A percentile compares a stretch with the other conserved stretches of the same genome.
These are phyloP conservation scores for Sapajus apella DNA, from an alignment of 2,113 vertebrate genomes.

Conservation along the genomic window DNA sequence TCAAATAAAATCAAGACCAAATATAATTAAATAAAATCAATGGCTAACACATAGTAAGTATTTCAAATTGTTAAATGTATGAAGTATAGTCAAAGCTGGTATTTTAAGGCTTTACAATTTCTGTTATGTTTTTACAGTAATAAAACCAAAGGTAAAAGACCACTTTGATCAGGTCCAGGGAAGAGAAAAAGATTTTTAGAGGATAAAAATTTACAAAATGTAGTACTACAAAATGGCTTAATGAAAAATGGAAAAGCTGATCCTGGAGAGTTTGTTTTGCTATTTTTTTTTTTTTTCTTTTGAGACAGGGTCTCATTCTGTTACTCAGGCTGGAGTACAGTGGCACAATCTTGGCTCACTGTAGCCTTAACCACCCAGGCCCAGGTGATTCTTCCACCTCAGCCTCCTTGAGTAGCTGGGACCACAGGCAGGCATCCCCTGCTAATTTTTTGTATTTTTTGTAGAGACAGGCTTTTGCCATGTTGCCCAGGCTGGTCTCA, in stretches of 20 bases:
- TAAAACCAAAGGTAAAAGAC: constrained; percentile 3
- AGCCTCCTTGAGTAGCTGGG: too few species aligned
- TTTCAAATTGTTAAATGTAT: constrained; percentile 21
- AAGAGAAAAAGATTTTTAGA: neutral
- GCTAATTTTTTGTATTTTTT: too few species aligned
- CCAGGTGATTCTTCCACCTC: too few species aligned
- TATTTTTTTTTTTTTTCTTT: neutral
- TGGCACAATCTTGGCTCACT: too few species aligned
- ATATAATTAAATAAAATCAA: neutral
- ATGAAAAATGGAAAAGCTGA: neutral
- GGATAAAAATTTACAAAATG: neutral
- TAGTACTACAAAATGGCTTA: neutral
- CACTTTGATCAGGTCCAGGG: neutral
- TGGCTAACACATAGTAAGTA: neutral
- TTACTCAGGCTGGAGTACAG: too few species aligned
- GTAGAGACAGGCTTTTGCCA: too few species aligned
- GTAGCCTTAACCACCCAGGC: too few species aligned
- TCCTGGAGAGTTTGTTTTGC: neutral
- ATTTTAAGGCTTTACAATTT: constrained; percentile 19
- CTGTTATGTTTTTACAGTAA: neutral
- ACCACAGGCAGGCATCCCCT: too few species aligned
- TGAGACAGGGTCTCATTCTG: too few species aligned
- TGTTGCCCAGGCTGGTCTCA: too few species aligned
- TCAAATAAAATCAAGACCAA: neutral
- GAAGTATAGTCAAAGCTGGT: neutral